Conservation (phyloP, 1,140 invertebrate species). For the Anastrepha obliqua region DNA sequence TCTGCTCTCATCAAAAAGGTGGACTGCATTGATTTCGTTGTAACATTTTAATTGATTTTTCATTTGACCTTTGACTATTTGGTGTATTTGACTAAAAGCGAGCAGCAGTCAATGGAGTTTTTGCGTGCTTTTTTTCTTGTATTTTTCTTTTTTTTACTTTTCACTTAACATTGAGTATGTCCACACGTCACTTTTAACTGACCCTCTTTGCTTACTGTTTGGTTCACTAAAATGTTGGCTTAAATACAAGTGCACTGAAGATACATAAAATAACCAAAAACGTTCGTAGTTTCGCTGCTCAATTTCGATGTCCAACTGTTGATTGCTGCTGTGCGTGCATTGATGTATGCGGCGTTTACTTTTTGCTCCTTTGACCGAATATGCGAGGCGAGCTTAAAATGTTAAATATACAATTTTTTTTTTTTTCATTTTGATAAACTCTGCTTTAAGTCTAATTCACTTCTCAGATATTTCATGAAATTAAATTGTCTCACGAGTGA, state of each 20-base stretch:
- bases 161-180: constrained; percentile 8
- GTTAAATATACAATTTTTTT: too few relatives aligned
- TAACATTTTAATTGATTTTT: constrained; percentile 48
- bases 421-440: too few relatives aligned
- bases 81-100: constrained; percentile 33
- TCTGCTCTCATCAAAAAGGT: neutral
- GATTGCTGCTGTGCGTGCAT: neutral
- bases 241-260: neutral
- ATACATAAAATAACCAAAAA: neutral
- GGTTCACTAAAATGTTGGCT: neutral
- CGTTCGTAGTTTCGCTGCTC: neutral
- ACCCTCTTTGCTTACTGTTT: neutral
- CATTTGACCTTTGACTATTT: constrained; percentile 42
- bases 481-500: too few relatives aligned
- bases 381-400: too few relatives aligned
- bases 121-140: neutral
- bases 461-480: too few relatives aligned
- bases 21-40: constrained; percentile 12
- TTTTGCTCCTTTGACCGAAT: neutral
- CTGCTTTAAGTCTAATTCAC: too few relatives aligned
- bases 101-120: neutral
- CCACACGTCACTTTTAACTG: constrained; percentile 1
- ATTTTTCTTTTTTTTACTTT: neutral
- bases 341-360: neutral
- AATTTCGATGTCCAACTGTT: constrained; percentile 43